These are phyloP conservation scores for Enteromius afrohamiltoni DNA, from an alignment of 2,797 vertebrate species.

Conservation along the genomic window DNA sequence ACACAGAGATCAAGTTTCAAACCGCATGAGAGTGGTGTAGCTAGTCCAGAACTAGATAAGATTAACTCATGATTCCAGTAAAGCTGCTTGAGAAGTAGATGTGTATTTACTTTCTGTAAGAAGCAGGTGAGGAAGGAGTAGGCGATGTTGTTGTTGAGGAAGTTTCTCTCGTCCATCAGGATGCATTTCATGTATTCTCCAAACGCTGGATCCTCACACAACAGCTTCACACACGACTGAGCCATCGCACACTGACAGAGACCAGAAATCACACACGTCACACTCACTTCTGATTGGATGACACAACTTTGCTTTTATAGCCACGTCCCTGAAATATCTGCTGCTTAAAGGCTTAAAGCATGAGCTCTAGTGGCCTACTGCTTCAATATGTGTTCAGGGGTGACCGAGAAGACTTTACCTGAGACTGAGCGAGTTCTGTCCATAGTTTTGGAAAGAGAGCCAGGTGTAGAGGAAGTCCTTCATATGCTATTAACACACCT, in stretches of 20 bases:
- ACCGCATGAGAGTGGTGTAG: neutral
- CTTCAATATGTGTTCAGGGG: neutral
- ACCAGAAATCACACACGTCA: constrained; percentile 12
- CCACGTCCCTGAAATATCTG: neutral
- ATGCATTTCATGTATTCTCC: constrained; percentile 98
- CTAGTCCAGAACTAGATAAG: neutral
- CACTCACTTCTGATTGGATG: neutral
- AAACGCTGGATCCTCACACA: constrained; percentile 95
- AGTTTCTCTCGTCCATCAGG: constrained; percentile 95
- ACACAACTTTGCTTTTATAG: neutral
- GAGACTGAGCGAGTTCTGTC: constrained; percentile 96
- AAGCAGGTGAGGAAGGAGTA: constrained; percentile 97
- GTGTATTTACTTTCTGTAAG: constrained; percentile 85
- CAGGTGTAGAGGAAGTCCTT: constrained; percentile 95
- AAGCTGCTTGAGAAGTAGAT: neutral
- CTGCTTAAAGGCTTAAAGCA: neutral
- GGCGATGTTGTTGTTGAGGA: constrained; percentile 92
- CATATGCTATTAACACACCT: constrained; percentile 98
- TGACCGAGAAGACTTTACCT: constrained; percentile 74
- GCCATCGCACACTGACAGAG: constrained; percentile 86
- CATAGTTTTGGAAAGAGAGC: constrained; percentile 96
- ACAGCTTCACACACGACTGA: constrained; percentile 95
- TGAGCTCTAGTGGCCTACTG: neutral
- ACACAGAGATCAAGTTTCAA: constrained; percentile 36
- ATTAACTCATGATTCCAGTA: neutral